Conservation (phyloP, 1,140 invertebrate species). For the Bradynema listronoti region DNA sequence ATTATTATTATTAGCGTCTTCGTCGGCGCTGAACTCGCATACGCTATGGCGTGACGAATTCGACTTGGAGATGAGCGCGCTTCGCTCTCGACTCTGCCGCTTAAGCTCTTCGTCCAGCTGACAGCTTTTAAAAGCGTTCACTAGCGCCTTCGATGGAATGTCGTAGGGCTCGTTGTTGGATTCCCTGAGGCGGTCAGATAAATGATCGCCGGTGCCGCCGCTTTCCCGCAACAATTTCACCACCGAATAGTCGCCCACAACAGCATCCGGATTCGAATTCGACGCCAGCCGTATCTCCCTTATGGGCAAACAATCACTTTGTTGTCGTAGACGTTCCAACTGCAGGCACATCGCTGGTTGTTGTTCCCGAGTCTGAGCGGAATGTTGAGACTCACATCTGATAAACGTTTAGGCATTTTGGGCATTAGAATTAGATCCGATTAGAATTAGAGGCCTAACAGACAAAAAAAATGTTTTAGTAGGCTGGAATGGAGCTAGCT, state of each 20-base stretch:
- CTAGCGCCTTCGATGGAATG: conserved; percentile 16
- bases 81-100: neutral
- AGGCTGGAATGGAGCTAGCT: no score
- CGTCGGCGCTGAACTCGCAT: no score
- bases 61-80: conserved; percentile 6
- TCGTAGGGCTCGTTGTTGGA: conserved; percentile 15
- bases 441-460: no score
- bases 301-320: neutral
- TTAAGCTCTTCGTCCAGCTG: neutral
- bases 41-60: no score
- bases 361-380: neutral
- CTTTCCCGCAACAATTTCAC: no score
- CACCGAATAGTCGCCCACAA: no score
- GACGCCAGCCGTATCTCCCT: neutral
- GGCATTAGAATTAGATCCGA: no score
- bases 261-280: conserved; percentile 6
- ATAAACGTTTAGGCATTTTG: no score
- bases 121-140: conserved; percentile 15
- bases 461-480: no score
- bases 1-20: no score
- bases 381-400: conserved; percentile 9
- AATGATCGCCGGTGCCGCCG: neutral
- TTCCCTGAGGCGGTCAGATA: neutral
- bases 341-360: conserved; percentile 3
- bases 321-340: conserved; percentile 9